A percentile compares a stretch with the other conserved stretches of the same genome.
phyloP scores from a whole-genome alignment of 2,888 invertebrate species.

The Temnothorax unifasciatus region DNA sequence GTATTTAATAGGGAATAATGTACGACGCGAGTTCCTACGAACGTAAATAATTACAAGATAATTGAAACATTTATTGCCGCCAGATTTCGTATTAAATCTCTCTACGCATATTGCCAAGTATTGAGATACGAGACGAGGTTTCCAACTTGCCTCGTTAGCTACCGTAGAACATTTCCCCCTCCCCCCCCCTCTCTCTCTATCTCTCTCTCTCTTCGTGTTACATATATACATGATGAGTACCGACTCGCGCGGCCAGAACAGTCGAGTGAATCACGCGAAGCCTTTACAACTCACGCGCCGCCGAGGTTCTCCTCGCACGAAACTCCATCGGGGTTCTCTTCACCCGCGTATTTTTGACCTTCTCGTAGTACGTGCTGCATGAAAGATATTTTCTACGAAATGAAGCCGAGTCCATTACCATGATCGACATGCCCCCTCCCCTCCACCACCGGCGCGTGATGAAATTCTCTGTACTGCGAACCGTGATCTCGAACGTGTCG shows the following conservation, averaged over 20 bases:
- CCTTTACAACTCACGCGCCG: slow-evolving; percentile 64
- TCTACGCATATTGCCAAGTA: slow-evolving; percentile 21
- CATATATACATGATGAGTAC: slow-evolving; percentile 25
- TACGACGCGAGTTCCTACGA: background rate
- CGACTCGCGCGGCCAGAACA: slow-evolving; percentile 68
- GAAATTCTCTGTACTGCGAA: slow-evolving; percentile 20
- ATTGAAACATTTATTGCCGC: slow-evolving; percentile 15
- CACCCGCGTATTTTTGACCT: slow-evolving; percentile 20
- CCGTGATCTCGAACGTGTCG: slow-evolving; percentile 28
- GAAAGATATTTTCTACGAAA: slow-evolving; percentile 40
- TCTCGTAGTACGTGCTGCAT: slow-evolving; percentile 17
- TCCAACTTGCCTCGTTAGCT: slow-evolving; percentile 49
- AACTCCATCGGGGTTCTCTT: slow-evolving; percentile 36
- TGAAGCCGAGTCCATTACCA: slow-evolving; percentile 34
- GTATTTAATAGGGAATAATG: background rate
- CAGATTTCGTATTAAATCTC: slow-evolving; percentile 29
- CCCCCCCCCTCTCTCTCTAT: background rate
- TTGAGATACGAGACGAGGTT: slow-evolving; percentile 36
- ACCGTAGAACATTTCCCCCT: background rate
- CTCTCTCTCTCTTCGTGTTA: background rate
- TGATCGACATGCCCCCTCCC: slow-evolving; percentile 39
- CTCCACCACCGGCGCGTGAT: background rate
- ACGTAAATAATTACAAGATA: background rate
- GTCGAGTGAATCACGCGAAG: slow-evolving; percentile 77
- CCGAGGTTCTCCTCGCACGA: slow-evolving; percentile 40